phyloP scores from a whole-genome alignment of 2,797 vertebrate species.

The Jordanella pulchra region DNA sequence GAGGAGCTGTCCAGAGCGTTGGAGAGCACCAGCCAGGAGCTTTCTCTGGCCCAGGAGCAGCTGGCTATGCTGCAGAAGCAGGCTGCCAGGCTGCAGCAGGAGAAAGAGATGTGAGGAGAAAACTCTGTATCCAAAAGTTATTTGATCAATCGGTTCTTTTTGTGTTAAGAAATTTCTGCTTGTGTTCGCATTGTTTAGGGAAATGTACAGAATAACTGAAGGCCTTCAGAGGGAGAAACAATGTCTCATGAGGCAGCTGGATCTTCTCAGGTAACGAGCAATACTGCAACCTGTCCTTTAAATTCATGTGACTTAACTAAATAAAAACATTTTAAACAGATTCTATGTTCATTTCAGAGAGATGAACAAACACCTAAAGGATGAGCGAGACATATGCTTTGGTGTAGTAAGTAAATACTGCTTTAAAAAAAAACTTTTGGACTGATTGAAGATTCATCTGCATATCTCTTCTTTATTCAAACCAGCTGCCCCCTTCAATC shows the following conservation, averaged over 20 bases:
- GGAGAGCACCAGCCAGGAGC: conserved; percentile 82
- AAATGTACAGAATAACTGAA: conserved; percentile 90
- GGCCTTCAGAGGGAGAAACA: conserved; percentile 90
- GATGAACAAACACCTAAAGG: conserved; percentile 92
- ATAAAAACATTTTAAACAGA: not conserved
- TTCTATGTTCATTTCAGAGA: conserved; percentile 79
- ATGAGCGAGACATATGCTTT: conserved; percentile 85
- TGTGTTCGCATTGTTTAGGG: conserved; percentile 72
- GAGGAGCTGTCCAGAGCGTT: conserved; percentile 86
- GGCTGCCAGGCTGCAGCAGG: conserved; percentile 82
- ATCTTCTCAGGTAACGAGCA: conserved; percentile 86
- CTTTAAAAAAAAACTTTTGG: not conserved
- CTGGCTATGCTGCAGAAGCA: conserved; percentile 86
- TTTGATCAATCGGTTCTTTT: not conserved
- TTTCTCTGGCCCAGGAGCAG: conserved; percentile 86
- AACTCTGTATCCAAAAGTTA: not conserved
- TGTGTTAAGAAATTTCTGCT: not conserved
- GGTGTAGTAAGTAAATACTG: conserved; percentile 79
- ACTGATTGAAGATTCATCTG: not conserved
- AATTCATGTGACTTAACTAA: not conserved
- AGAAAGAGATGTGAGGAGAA: conserved; percentile 88
- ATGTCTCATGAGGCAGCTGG: conserved; percentile 89
- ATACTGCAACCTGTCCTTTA: not conserved
- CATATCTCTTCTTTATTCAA: conserved; percentile 22
- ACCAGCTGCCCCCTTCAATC: conserved; percentile 74